Evolutionary conservation across 1,140 invertebrate species (phyloP).

Genomic region (Nilaparvata lugens): DNA sequence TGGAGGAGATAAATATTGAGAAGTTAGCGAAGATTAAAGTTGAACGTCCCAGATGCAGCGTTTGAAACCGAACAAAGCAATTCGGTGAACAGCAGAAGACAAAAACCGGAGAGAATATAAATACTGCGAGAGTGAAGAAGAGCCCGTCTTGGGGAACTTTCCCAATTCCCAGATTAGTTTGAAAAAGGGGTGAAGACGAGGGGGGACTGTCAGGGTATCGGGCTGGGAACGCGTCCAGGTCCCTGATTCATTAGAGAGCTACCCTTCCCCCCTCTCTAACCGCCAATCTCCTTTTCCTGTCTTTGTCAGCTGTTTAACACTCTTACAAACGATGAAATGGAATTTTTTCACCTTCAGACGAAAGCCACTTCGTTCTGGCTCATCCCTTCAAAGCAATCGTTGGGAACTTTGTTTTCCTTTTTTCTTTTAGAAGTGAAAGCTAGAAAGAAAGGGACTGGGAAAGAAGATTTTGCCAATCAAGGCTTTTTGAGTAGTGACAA

Average conservation of each 20-base stretch:
- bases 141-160: slow-evolving; percentile 1
- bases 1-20: too few relatives aligned
- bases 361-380: too few relatives aligned
- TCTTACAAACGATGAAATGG: slow-evolving; percentile 1
- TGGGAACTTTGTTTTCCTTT: too few relatives aligned
- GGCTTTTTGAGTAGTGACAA: too few relatives aligned
- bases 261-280: not conserved
- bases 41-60: too few relatives aligned
- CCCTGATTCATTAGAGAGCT: slow-evolving; percentile 1
- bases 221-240: not conserved
- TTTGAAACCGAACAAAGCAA: too few relatives aligned
- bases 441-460: too few relatives aligned
- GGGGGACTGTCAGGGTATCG: not conserved
- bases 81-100: not conserved
- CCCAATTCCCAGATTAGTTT: slow-evolving; percentile 5
- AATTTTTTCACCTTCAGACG: too few relatives aligned
- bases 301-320: not conserved
- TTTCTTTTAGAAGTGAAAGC: too few relatives aligned
- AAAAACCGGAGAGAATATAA: slow-evolving; percentile 1
- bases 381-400: too few relatives aligned
- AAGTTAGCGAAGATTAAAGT: too few relatives aligned
- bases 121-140: slow-evolving; percentile 1
- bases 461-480: too few relatives aligned
- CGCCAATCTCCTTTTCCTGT: not conserved
- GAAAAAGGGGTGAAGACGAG: not conserved